Evolutionary conservation across 2,888 invertebrate genomes (phyloP), one percentile per base, ranked within the genome.

Genomic region (Epirrhoe alternata): DNA sequence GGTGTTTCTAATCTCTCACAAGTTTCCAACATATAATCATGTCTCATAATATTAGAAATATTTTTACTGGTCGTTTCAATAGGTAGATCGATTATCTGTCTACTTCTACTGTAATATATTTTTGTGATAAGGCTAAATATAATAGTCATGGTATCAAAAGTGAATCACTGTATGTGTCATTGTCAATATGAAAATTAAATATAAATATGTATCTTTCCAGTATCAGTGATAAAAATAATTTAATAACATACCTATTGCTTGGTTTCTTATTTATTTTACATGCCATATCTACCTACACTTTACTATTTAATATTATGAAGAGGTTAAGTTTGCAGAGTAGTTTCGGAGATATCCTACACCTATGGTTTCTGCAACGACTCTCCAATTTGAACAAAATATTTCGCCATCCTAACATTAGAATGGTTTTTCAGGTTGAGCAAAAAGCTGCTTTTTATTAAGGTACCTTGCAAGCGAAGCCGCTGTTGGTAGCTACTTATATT

Each of bases 1-100:
- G n/a, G 24, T 54, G 30, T 30, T 59, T 51, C 42, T 51, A 35
- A 49, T 47, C 16, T 33, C 31, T 45, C 24, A 42, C 17, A n/a
- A n/a, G n/a, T n/a, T n/a, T n/a, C n/a, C n/a, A 17, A 24, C 51
- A 2, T 51, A 51, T 51, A 51, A 24, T 16, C 1, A 47, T 47
- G 12, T 47, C 47, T 42, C 12, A 12, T 12, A 12, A 42, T 42
- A 42, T 12, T 42, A 42, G 12, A 42, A 42, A 12, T 42, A 42
- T 42, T 42, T 42, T 42, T 42, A 10, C 12, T 12, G 12, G 38
- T 12, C 10, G 12, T 42, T 42, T 42, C 12, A 42, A 38, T 35
- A 35, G 35, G 8, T 31, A 31, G 33, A 4, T 42, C 38, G 38
- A 42, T 12, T 42, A 12, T 12, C 38, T 3, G 38, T 0, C 38